phyloP scores from a whole-genome alignment of 2,888 invertebrate genomes.

The Conchocele bisecta region DNA sequence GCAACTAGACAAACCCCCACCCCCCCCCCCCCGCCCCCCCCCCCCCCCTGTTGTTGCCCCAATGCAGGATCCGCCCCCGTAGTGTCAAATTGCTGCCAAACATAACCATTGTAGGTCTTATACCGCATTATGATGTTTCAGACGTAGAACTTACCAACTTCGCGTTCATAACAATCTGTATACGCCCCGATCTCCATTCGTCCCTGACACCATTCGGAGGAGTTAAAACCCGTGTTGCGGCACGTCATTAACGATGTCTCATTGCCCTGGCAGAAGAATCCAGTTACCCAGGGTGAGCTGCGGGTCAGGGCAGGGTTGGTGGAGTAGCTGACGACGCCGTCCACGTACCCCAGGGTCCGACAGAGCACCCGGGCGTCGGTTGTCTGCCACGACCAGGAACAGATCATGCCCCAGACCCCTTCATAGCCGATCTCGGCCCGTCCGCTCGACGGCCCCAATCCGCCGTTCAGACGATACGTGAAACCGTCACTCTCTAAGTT shows the following conservation, averaged over 20 bases:
- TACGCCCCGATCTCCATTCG: conserved; percentile 69
- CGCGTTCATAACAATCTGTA: conserved; percentile 68
- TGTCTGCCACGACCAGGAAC: conserved; percentile 72
- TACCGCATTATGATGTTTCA: too few species aligned
- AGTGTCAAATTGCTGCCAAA: too few species aligned
- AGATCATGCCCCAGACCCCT: conserved; percentile 72
- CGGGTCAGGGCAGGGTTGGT: conserved; percentile 42
- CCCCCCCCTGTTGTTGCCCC: too few species aligned
- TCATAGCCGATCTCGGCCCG: conserved; percentile 77
- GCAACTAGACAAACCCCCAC: too few species aligned
- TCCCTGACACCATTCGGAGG: conserved; percentile 64
- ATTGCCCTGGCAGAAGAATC: conserved; percentile 71
- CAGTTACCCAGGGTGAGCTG: conserved; percentile 63
- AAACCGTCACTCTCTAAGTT: conserved; percentile 61
- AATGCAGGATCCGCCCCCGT: too few species aligned
- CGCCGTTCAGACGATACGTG: conserved; percentile 64
- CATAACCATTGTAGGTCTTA: too few species aligned
- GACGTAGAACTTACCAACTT: conserved; percentile 63
- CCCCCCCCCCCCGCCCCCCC: too few species aligned
- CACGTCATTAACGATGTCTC: conserved; percentile 71
- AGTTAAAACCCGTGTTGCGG: conserved; percentile 75
- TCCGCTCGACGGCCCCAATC: conserved; percentile 54
- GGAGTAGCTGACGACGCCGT: conserved; percentile 68
- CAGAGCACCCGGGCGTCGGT: conserved; percentile 74
- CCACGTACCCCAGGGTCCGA: conserved; percentile 64